Conservation (phyloP, 2,888 invertebrate species). For the Chironomus tentans region DNA sequence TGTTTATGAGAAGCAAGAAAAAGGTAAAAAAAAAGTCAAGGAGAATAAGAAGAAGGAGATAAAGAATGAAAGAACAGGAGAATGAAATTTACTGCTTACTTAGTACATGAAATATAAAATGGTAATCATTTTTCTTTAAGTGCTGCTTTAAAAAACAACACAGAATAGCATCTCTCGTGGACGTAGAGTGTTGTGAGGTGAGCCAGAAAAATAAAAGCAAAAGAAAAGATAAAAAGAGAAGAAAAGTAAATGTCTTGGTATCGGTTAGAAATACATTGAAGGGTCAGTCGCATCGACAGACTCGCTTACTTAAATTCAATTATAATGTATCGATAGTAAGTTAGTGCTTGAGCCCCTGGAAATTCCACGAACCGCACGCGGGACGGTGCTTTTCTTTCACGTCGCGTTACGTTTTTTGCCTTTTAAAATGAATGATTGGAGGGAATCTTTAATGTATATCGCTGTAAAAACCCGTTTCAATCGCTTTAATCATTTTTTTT, state of each 20-base stretch:
- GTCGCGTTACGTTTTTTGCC: conserved; percentile 10
- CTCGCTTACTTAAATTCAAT: neutral
- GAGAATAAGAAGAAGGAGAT: neutral
- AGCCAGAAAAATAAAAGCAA: neutral
- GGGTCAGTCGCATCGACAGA: conserved; percentile 1
- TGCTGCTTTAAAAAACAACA: conserved; percentile 22
- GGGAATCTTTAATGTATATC: conserved; percentile 25
- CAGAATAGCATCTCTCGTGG: neutral
- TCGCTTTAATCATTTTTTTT: conserved; percentile 16
- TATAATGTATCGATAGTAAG: neutral
- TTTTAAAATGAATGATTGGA: conserved; percentile 27
- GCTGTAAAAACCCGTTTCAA: conserved; percentile 21
- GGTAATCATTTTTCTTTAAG: conserved; percentile 27
- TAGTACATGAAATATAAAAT: conserved; percentile 20
- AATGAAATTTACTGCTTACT: conserved; percentile 26
- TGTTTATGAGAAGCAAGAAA: neutral
- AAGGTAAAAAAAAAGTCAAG: neutral
- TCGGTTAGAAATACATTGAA: neutral
- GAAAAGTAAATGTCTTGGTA: conserved; percentile 1
- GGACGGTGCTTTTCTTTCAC: conserved; percentile 6
- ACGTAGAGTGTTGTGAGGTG: neutral
- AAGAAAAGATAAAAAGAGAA: neutral
- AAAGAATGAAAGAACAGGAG: conserved; percentile 13
- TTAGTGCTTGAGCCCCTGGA: neutral
- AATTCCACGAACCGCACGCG: conserved; percentile 6